These are phyloP conservation scores for Pseudomyrmex flavicornis DNA, from an alignment of 1,140 invertebrate genomes.

Conservation along the genomic window DNA sequence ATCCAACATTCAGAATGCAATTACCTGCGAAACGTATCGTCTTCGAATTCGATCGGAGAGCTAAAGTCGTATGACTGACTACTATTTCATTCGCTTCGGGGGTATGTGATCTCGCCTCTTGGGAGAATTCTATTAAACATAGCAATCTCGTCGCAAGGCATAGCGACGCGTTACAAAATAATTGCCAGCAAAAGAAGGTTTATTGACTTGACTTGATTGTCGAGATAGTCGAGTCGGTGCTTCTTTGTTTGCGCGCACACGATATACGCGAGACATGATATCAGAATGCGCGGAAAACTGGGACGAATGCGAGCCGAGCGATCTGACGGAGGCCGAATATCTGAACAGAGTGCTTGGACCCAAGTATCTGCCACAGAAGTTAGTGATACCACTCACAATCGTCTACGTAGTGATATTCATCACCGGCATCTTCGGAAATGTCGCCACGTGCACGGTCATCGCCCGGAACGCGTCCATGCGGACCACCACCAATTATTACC, in stretches of 20 bases:
- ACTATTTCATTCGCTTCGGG: background rate
- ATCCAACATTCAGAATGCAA: background rate
- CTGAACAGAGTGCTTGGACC: slow-evolving; percentile 81
- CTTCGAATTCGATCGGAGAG: background rate
- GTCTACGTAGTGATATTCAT: slow-evolving; percentile 93
- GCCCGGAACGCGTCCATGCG: slow-evolving; percentile 93
- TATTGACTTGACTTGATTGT: slow-evolving; percentile 44
- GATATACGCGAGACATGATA: slow-evolving; percentile 10
- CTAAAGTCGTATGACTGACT: background rate
- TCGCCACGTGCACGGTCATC: slow-evolving; percentile 95
- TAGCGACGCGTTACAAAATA: background rate
- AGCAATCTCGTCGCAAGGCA: too few relatives aligned
- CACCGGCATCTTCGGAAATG: slow-evolving; percentile 94
- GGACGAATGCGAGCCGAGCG: slow-evolving; percentile 65
- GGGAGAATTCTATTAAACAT: background rate
- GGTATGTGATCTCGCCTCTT: background rate
- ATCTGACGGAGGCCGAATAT: slow-evolving; percentile 81
- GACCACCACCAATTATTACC: slow-evolving; percentile 96
- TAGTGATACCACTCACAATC: slow-evolving; percentile 88
- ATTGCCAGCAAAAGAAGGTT: background rate
- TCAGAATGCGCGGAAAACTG: slow-evolving; percentile 14
- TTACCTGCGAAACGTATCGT: background rate
- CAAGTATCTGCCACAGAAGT: slow-evolving; percentile 81
- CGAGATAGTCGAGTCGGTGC: slow-evolving; percentile 1
- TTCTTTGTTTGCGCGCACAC: slow-evolving; percentile 54